phyloP scores from a whole-genome alignment of 2,797 vertebrate species.

The Anableps anableps region DNA sequence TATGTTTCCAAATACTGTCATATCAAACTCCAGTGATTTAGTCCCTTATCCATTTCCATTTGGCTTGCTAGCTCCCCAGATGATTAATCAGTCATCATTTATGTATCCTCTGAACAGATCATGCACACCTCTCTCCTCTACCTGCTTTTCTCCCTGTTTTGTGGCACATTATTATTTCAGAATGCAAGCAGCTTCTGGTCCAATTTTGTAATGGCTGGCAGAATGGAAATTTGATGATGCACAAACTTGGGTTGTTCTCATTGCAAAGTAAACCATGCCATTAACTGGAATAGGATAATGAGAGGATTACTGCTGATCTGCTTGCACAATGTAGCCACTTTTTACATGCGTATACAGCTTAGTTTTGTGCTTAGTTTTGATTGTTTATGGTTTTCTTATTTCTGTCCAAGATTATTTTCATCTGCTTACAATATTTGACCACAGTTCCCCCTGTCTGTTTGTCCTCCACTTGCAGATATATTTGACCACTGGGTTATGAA shows the following conservation, averaged over 20 bases:
- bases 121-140: constrained; percentile 49
- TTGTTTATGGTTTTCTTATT: neutral
- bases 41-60: constrained; percentile 57
- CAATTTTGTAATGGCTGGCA: constrained; percentile 71
- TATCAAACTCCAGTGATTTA: constrained; percentile 66
- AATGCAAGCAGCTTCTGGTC: constrained; percentile 62
- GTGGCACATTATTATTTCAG: constrained; percentile 72
- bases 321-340: constrained; percentile 31
- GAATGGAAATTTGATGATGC: constrained; percentile 65
- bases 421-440: constrained; percentile 1
- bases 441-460: constrained; percentile 1
- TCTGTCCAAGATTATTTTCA: neutral
- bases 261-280: constrained; percentile 65
- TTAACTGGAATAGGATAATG: constrained; percentile 53
- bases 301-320: constrained; percentile 61
- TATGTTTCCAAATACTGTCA: constrained; percentile 68
- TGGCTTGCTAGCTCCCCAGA: constrained; percentile 62
- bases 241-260: constrained; percentile 65
- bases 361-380: constrained; percentile 23
- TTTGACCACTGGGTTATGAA: constrained; percentile 5
- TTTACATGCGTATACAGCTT: constrained; percentile 20
- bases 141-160: constrained; percentile 40
- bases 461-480: neutral
- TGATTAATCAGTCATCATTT: constrained; percentile 81
- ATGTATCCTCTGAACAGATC: constrained; percentile 66